Conservation (phyloP, 2,113 vertebrate genomes). For the Eptesicus fuscus region DNA sequence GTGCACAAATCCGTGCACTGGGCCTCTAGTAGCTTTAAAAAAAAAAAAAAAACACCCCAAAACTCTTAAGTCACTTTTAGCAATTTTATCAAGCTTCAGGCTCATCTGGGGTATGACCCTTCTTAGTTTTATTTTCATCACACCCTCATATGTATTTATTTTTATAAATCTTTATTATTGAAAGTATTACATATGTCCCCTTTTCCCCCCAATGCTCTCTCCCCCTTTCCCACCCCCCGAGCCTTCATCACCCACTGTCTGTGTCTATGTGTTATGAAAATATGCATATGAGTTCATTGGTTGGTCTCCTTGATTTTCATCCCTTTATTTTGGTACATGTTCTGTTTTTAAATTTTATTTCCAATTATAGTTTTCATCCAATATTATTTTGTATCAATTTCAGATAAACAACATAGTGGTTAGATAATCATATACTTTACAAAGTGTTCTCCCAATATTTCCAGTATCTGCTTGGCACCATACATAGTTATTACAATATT, state of each 20-base stretch:
- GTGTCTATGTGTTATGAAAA: too few species aligned
- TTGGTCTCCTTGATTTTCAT: neutral
- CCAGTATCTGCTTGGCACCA: neutral
- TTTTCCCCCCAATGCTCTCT: too few species aligned
- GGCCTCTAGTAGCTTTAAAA: neutral
- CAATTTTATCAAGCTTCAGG: neutral
- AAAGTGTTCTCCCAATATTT: neutral
- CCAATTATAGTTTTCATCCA: neutral
- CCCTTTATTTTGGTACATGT: neutral
- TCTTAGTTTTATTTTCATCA: neutral
- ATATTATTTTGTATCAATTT: neutral
- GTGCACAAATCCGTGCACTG: too few species aligned
- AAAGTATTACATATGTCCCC: too few species aligned
- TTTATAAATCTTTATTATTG: too few species aligned
- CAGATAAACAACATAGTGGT: neutral
- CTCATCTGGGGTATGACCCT: neutral
- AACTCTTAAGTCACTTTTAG: neutral
- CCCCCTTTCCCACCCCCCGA: too few species aligned
- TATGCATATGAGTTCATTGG: too few species aligned
- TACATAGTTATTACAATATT: neutral
- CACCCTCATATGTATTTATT: neutral
- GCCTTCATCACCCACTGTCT: too few species aligned
- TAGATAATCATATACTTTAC: neutral
- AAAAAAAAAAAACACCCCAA: neutral
- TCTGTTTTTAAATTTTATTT: neutral